Percentiles rank a stretch among this genome's conserved stretches.
Conservation (phyloP, 2,797 vertebrate species). For the Amniataba percoides region DNA sequence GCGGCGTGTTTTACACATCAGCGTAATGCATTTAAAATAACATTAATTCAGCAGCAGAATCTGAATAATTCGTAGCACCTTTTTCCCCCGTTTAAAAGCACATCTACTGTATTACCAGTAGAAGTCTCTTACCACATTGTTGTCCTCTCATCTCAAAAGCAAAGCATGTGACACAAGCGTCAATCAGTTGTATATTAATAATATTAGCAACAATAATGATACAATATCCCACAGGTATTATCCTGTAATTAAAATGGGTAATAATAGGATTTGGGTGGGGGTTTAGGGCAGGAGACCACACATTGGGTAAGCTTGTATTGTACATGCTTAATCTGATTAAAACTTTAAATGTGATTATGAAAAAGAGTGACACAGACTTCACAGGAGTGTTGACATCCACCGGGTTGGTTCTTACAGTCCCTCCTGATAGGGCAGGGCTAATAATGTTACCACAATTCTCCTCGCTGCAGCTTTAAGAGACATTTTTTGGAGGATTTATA, state of each 20-base stretch:
- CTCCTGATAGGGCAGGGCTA: constrained; percentile 58
- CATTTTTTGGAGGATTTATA: constrained; percentile 63
- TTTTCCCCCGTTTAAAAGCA: constrained; percentile 37
- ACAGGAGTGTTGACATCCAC: constrained; percentile 82
- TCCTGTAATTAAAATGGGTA: constrained; percentile 83
- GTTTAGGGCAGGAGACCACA: constrained; percentile 83
- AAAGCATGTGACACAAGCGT: constrained; percentile 67
- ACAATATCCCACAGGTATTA: constrained; percentile 87
- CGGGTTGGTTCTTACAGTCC: constrained; percentile 57
- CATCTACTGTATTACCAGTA: constrained; percentile 40
- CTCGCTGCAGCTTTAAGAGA: constrained; percentile 43
- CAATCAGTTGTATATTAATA: constrained; percentile 74
- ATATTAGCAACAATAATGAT: constrained; percentile 81
- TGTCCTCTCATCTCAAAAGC: constrained; percentile 43
- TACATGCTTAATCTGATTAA: constrained; percentile 86
- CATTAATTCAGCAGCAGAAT: constrained; percentile 32
- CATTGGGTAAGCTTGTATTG: constrained; percentile 84
- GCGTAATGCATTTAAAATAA: constrained; percentile 34
- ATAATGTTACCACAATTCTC: constrained; percentile 58
- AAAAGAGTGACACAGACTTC: constrained; percentile 85
- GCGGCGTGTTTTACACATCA: constrained; percentile 35
- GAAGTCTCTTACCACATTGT: constrained; percentile 8
- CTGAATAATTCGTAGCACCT: constrained; percentile 32
- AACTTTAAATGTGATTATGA: constrained; percentile 84
- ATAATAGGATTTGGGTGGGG: constrained; percentile 82